These are phyloP conservation scores for Spinus olivaceus DNA, from an alignment of 2,797 vertebrate species.

Conservation along the genomic window DNA sequence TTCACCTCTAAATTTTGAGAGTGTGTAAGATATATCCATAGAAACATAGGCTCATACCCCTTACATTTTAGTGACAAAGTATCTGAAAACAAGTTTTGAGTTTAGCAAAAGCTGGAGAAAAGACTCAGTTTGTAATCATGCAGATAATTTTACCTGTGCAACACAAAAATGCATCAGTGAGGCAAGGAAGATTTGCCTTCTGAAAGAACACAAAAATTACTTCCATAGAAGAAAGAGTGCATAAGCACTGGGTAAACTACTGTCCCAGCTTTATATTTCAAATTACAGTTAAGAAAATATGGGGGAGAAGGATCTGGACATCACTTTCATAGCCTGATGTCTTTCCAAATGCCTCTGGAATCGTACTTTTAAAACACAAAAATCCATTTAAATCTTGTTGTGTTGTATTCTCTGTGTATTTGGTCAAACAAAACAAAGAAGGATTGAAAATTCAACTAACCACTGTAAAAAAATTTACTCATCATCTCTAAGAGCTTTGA, in stretches of 20 bases:
- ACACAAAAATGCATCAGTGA: neutral
- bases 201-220: neutral
- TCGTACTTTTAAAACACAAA: neutral
- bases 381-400: neutral
- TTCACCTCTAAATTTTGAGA: neutral
- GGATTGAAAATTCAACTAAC: neutral
- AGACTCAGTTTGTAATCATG: neutral
- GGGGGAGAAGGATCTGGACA: neutral
- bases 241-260: neutral
- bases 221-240: neutral
- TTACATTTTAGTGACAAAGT: neutral
- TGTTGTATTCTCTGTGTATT: neutral
- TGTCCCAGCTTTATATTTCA: neutral
- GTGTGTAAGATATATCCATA: neutral
- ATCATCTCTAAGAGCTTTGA: neutral
- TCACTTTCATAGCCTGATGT: neutral
- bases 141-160: neutral
- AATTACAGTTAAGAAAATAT: neutral
- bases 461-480: neutral
- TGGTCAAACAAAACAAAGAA: neutral
- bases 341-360: neutral
- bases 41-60: neutral
- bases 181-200: neutral
- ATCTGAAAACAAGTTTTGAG: neutral
- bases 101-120: neutral